Evolutionary conservation across 2,797 vertebrate genomes (phyloP).

Genomic region (Phataginus tricuspis): DNA sequence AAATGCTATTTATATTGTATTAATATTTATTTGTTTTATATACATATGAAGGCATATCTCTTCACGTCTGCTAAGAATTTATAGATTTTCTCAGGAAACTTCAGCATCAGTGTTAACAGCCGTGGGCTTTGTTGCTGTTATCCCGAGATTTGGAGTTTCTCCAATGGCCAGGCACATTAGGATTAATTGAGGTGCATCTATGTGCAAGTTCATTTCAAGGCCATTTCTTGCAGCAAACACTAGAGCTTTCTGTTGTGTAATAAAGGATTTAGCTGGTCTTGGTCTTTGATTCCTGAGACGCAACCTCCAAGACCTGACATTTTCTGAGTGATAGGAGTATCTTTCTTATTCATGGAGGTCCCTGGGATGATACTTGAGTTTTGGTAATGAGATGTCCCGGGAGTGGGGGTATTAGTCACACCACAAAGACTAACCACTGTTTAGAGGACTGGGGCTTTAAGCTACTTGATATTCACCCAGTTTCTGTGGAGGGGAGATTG

Average conservation of each 20-base stretch:
- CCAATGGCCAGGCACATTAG: background rate
- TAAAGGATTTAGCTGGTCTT: background rate
- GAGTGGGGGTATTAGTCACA: background rate
- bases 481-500: background rate
- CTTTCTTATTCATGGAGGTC: background rate
- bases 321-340: background rate
- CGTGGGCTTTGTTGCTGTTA: background rate
- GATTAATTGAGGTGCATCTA: background rate
- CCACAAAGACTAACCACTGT: background rate
- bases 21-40: background rate
- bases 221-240: background rate
- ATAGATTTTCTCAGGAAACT: background rate
- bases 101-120: background rate
- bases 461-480: background rate
- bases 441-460: background rate
- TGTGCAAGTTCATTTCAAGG: background rate
- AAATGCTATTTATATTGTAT: background rate
- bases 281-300: background rate
- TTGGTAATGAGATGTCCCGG: background rate
- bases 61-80: background rate
- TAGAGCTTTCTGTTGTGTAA: background rate
- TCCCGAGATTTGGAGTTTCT: background rate
- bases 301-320: background rate
- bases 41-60: background rate
- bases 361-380: background rate